Evolutionary conservation across 2,797 vertebrate species (phyloP).

Genomic region (Lerista edwardsae): DNA sequence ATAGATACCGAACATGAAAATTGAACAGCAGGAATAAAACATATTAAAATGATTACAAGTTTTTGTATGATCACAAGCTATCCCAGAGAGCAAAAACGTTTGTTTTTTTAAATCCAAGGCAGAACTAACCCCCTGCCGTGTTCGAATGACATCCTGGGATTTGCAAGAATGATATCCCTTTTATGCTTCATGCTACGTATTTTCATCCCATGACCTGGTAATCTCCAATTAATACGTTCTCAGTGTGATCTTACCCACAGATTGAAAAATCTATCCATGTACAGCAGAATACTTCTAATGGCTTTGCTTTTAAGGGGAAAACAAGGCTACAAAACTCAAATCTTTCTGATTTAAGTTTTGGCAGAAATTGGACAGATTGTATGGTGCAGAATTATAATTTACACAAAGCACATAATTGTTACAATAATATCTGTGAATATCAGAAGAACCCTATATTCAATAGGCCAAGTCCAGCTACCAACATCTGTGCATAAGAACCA

Average conservation of each 20-base stretch:
- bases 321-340: not conserved
- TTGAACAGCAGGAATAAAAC: not conserved
- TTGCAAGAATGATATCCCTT: not conserved
- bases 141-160: not conserved
- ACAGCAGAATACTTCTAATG: not conserved
- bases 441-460: no score
- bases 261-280: not conserved
- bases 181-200: not conserved
- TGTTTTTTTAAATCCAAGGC: not conserved
- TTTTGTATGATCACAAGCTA: not conserved
- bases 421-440: no score
- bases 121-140: not conserved
- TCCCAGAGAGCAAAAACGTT: not conserved
- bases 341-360: not conserved
- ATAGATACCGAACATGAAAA: constrained; percentile 13
- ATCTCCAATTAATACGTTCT: constrained; percentile 46
- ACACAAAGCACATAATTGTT: not conserved
- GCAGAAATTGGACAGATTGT: not conserved
- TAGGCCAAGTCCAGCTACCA: no score
- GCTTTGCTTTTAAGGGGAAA: not conserved
- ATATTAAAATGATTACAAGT: not conserved
- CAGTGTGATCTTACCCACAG: not conserved
- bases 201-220: constrained; percentile 11
- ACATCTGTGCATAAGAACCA: no score
- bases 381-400: not conserved